Percentiles rank a stretch among this genome's conserved stretches.
phyloP scores from a whole-genome alignment of 2,797 vertebrate genomes.

The Helicolenus hilgendorfi region DNA sequence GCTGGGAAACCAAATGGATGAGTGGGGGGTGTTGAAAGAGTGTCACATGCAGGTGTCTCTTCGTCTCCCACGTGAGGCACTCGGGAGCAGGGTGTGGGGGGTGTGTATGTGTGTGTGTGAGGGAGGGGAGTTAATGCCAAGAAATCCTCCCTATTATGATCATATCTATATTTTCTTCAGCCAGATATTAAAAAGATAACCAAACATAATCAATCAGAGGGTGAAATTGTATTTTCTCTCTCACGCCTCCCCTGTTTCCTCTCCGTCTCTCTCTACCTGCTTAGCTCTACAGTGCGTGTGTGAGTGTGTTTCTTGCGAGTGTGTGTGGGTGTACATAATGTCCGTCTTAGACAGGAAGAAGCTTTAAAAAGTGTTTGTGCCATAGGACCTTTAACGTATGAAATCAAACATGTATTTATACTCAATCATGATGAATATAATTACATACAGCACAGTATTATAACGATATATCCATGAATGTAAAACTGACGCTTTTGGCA shows the following conservation, averaged over 20 bases:
- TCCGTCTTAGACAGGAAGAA: constrained; percentile 63
- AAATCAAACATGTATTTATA: constrained; percentile 78
- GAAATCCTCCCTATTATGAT: constrained; percentile 44
- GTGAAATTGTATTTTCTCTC: constrained; percentile 61
- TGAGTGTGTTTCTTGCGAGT: not conserved
- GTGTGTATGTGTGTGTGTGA: not conserved
- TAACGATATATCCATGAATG: constrained; percentile 80
- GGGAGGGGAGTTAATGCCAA: constrained; percentile 16
- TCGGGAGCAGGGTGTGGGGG: constrained; percentile 15
- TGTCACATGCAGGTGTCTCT: constrained; percentile 71
- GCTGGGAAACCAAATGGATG: constrained; percentile 50
- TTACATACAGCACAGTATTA: constrained; percentile 81
- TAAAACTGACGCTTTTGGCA: constrained; percentile 75
- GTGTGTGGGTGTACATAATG: constrained; percentile 51
- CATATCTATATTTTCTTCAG: constrained; percentile 64
- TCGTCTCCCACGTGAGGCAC: constrained; percentile 52
- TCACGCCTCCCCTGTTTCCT: constrained; percentile 43
- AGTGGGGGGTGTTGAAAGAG: not conserved
- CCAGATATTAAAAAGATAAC: constrained; percentile 81
- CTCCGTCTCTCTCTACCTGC: constrained; percentile 61
- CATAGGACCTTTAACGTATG: constrained; percentile 77
- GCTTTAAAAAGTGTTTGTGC: constrained; percentile 81
- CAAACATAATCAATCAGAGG: constrained; percentile 66
- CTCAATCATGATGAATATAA: constrained; percentile 67
- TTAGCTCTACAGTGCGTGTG: constrained; percentile 12